Evolutionary conservation across 2,797 vertebrate species (phyloP), one percentile per base, ranked within the genome.

Genomic region (Phataginus tetradactyla): DNA sequence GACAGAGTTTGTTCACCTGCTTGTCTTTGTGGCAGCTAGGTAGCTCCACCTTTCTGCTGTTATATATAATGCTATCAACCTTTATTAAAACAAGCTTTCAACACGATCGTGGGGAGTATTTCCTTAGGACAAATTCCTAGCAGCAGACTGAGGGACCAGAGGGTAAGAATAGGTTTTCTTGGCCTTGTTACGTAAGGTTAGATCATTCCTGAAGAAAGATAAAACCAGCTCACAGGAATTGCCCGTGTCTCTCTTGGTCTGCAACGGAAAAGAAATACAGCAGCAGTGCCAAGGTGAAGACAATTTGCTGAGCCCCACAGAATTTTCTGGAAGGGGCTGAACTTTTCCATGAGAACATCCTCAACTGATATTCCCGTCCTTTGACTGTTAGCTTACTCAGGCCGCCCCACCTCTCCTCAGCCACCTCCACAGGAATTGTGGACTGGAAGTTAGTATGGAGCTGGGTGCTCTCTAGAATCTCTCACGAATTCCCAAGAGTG

Each of bases 321-420:
- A 86, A 55, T 80, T 87, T 91, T 69, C 93, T 92, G 95, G 93
- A 74, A 94, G 32, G 21, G 51, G 45, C 51, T 81, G 86, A 74
- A 61, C 45, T 87, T 86, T 69, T 95, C 84, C 77, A 4, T 63
- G 91, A 83, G 71, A 96, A 81, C 11, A 21, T 64, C 77, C 39
- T 86, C 77, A 37, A 18, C 49, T 66, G 87, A 45, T 61, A 72
- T 32, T 77, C 66, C 23, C 23, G 42, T 27, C 39, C 39, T 90
- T 91, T 25, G 45, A 51, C 71, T 53, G 18, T 71, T 81, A 18
- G 11, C 42, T 87, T 59, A 68, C 42, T 63, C 32, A 66, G 53
- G 72, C 42, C 32, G 5, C 49, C 7, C 66, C 39, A 34, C 49
- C 55, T 15, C 72, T 1, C 61, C 39, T 64, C n/a, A 14, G 3